Evolutionary conservation across 2,797 vertebrate genomes (phyloP), one percentile per base, ranked within the genome.

Genomic region (Lophotriccus pileatus): DNA sequence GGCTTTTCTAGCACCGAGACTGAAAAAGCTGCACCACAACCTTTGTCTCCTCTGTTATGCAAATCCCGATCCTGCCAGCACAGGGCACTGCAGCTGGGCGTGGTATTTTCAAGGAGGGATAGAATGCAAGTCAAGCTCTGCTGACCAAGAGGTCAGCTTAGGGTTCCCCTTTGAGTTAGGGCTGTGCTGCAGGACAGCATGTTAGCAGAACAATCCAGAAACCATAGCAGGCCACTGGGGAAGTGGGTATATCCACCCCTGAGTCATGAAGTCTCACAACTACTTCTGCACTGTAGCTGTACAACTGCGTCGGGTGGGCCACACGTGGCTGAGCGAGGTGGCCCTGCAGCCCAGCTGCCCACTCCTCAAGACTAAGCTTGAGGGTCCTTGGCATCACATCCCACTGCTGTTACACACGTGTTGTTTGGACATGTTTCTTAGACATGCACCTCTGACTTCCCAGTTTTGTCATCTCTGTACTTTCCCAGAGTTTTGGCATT

Each of bases 281-380:
- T 30, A 10, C 20, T 89, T 72, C 37, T 85, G 68, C 44, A 66
- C 11, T 36, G 8, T 30, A 52, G 34, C 32, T n/a, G 19, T 60
- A 55, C 44, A 17, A 6, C 63, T 67, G 43, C 2, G 1, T 21
- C 20, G 64, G 25, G 20, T 69, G 4, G 6, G 43, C 39, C 62
- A 8, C 0, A 0, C 4, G 2, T 66, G 10, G 55, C 74, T 69
- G 49, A 89, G 60, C 0, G 0, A 74, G 72, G 28, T 44, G 44
- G 52, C 59, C 82, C 53, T 78, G 41, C 53, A 68, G 55, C 36
- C 53, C 46, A 32, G 27, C 20, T 86, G 56, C 66, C 50, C 27
- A 0, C 55, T 41, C 47, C 24, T 52, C 60, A 16, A 13, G 60
- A 20, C 60, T 23, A 30, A n/a, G 32, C 60, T 23, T n/a, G 60